Evolutionary conservation across 2,888 invertebrate genomes (phyloP).

Genomic region (Tolmerus cingulatus): DNA sequence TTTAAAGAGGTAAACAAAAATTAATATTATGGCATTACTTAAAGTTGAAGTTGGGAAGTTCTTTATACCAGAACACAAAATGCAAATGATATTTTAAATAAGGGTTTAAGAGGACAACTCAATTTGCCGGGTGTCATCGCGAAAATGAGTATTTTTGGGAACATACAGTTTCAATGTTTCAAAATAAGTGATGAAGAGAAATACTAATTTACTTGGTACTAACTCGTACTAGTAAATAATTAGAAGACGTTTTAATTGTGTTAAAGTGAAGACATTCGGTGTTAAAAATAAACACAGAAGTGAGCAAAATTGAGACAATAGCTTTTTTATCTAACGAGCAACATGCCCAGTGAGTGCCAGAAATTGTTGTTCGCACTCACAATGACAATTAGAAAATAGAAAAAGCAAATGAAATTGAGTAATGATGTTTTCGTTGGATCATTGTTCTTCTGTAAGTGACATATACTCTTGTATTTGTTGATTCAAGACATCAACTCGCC

Average conservation of each 20-base stretch:
- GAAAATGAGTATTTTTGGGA: neutral
- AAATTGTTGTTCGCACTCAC: slow-evolving; percentile 36
- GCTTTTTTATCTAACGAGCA: slow-evolving; percentile 9
- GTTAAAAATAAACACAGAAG: slow-evolving; percentile 34
- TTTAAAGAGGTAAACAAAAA: neutral
- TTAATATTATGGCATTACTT: neutral
- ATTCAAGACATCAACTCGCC: slow-evolving; percentile 14
- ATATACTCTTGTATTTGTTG: slow-evolving; percentile 11
- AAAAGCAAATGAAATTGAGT: slow-evolving; percentile 16
- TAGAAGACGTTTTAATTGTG: neutral
- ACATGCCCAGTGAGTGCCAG: neutral
- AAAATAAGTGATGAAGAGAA: neutral
- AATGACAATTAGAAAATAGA: slow-evolving; percentile 26
- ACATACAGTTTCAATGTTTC: neutral
- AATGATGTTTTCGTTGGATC: neutral
- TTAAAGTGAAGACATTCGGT: neutral
- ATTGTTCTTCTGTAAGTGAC: slow-evolving; percentile 34
- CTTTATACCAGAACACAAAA: neutral
- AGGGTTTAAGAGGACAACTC: neutral
- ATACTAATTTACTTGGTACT: neutral
- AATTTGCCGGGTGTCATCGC: neutral
- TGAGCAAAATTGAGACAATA: slow-evolving; percentile 16
- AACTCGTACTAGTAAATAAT: neutral
- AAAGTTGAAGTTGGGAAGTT: neutral
- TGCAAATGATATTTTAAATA: neutral